Conservation (phyloP, 2,888 invertebrate genomes). For the Nyleta sp. region DNA sequence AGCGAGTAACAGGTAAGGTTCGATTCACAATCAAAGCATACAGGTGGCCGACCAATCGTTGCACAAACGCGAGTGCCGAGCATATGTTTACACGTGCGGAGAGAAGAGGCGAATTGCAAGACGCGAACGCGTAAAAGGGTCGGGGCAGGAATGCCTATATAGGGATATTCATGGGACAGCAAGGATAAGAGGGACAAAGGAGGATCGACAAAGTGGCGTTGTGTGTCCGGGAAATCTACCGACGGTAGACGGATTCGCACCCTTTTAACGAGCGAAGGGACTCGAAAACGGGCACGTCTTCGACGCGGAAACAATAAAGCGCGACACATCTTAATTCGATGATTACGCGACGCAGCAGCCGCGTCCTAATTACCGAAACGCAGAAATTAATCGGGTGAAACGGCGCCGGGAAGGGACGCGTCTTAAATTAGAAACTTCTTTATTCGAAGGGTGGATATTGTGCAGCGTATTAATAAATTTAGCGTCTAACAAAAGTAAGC, state of each 20-base stretch:
- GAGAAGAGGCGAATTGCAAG: conserved; percentile 61
- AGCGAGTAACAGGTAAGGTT: conserved; percentile 82
- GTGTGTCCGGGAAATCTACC: conserved; percentile 63
- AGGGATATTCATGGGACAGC: conserved; percentile 54
- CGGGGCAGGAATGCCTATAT: conserved; percentile 35
- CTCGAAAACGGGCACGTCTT: conserved; percentile 38
- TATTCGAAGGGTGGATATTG: conserved; percentile 33
- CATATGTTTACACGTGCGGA: conserved; percentile 75
- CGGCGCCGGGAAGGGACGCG: background rate
- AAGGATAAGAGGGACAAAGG: conserved; percentile 62
- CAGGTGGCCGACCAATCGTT: conserved; percentile 79
- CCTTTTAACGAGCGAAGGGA: conserved; percentile 57
- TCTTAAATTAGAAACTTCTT: conserved; percentile 48
- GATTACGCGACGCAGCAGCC: no score
- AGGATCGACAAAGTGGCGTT: conserved; percentile 60
- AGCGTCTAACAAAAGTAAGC: conserved; percentile 45
- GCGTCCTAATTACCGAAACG: conserved; percentile 7
- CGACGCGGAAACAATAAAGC: conserved; percentile 20
- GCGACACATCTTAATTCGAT: no score
- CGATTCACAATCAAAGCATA: conserved; percentile 81
- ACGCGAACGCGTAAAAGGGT: conserved; percentile 42
- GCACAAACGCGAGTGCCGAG: conserved; percentile 66
- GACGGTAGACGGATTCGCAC: conserved; percentile 56
- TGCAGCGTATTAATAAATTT: conserved; percentile 46
- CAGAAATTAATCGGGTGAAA: background rate